Percentiles rank a stretch among this genome's conserved stretches.
Evolutionary conservation across 2,113 vertebrate genomes (phyloP).

Genomic region (Glareola pratincola): DNA sequence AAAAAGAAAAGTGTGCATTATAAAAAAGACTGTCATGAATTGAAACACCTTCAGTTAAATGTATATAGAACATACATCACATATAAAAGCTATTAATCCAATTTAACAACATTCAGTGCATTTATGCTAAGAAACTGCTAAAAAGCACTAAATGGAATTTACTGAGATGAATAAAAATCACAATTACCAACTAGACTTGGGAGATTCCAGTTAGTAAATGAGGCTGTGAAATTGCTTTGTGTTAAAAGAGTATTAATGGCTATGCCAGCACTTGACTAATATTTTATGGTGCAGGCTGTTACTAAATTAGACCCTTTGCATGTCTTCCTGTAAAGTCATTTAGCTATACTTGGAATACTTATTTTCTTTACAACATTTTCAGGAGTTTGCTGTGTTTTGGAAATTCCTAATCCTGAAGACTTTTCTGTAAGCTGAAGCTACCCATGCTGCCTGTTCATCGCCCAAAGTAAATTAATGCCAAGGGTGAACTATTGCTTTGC

Average conservation of each 20-base stretch:
- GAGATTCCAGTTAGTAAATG: slow-evolving; percentile 74
- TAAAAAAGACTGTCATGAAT: slow-evolving; percentile 38
- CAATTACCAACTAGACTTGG: slow-evolving; percentile 70
- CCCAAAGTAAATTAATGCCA: background rate
- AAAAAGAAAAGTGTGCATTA: slow-evolving; percentile 28
- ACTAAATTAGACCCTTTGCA: slow-evolving; percentile 48
- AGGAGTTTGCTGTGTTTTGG: slow-evolving; percentile 16
- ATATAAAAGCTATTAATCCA: slow-evolving; percentile 64
- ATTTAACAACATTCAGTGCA: slow-evolving; percentile 63
- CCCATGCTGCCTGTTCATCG: background rate
- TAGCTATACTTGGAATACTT: slow-evolving; percentile 16
- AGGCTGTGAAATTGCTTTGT: slow-evolving; percentile 73
- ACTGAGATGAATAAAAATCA: slow-evolving; percentile 74
- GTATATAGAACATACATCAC: slow-evolving; percentile 52
- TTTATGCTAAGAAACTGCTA: slow-evolving; percentile 68
- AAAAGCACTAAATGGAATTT: slow-evolving; percentile 74
- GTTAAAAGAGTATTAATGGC: slow-evolving; percentile 73
- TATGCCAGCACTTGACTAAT: slow-evolving; percentile 63
- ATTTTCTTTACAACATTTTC: background rate
- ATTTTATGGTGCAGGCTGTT: slow-evolving; percentile 65
- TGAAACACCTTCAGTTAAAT: slow-evolving; percentile 55
- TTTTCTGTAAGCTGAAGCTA: background rate
- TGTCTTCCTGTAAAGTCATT: slow-evolving; percentile 37
- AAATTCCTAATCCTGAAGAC: background rate
- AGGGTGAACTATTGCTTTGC: background rate